Base-by-base conservation (phyloP, 1,140 invertebrate species). In the Drosophila willistoni region DNA sequence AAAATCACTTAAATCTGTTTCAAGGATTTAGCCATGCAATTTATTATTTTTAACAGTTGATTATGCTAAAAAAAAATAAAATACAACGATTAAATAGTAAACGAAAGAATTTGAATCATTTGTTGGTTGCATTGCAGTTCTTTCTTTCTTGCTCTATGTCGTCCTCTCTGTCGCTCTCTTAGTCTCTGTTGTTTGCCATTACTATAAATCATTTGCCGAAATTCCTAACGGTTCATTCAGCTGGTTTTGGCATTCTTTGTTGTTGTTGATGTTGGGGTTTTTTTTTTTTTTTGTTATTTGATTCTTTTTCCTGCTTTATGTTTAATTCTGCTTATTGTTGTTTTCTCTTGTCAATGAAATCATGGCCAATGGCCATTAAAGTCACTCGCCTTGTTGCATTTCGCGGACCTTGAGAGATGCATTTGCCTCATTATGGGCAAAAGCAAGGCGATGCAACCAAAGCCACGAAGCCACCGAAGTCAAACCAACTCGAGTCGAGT, bases 311-410 rank as follows among this genome's bases (percentile, higher is more conserved):
- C 19, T 51, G 42, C 44, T 47, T 51, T 51, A 19, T 51, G 44
- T 51, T 51, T 29, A 59, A 59, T 59, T 59, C 33, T 36, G 25
- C 56, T 59, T 36, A 59, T 36, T 59, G 56, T 59, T 51, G 44
- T 51, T 51, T 29, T 51, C 44, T 51, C 56, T 59, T 59, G 33
- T 59, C 56, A 59, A 59, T 59, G 56, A 59, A 59, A 59, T 59
- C 56, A 59, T 59, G 56, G 34, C 29, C 56, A 59, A 59, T 59
- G 56, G 56, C 56, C 56, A 59, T 59, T 59, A 59, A 59, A 59
- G 56, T 59, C 56, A 59, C 56, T 59, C 33, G 56, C 33, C 33
- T 59, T 36, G 56, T 59, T 59, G 56, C 56, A 59, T 59, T 59
- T 51, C 44, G 17, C 44, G 56, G 33, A 59, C 56, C 44, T 51